Percentiles rank a stretch among this genome's conserved stretches.
These are phyloP conservation scores for Helicoverpa armigera DNA, from an alignment of 1,140 invertebrate species.

Conservation along the genomic window DNA sequence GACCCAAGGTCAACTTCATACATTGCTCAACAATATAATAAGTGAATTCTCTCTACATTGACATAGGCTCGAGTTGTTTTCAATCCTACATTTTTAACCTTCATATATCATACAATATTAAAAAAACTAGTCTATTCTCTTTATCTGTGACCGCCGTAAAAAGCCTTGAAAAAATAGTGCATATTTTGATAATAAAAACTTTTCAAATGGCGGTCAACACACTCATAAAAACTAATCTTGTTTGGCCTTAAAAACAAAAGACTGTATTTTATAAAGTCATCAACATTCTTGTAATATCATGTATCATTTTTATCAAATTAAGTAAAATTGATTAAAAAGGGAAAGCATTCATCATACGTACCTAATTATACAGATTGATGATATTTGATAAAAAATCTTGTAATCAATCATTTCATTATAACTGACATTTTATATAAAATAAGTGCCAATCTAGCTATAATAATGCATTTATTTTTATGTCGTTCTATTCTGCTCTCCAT, in stretches of 20 bases:
- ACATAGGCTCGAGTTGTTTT: constrained; percentile 41
- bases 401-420: not conserved
- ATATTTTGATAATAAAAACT: not conserved
- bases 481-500: constrained; percentile 2
- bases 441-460: constrained; percentile 47
- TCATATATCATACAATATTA: constrained; percentile 15
- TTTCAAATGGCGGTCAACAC: not conserved
- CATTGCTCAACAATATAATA: constrained; percentile 69
- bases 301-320: not conserved
- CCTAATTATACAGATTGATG: too few relatives aligned
- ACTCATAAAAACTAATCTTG: not conserved
- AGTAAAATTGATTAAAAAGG: not conserved
- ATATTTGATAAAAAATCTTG: constrained; percentile 16
- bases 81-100: not conserved
- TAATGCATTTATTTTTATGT: constrained; percentile 41
- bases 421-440: constrained; percentile 38
- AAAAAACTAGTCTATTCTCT: constrained; percentile 19
- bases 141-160: not conserved
- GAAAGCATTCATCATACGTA: not conserved
- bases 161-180: constrained; percentile 4
- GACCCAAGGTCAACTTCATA: constrained; percentile 36
- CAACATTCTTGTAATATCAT: not conserved
- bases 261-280: constrained; percentile 11
- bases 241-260: constrained; percentile 9
- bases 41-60: constrained; percentile 50